Evolutionary conservation across 2,113 vertebrate species (phyloP).

Genomic region (Atherinomorus stipes): DNA sequence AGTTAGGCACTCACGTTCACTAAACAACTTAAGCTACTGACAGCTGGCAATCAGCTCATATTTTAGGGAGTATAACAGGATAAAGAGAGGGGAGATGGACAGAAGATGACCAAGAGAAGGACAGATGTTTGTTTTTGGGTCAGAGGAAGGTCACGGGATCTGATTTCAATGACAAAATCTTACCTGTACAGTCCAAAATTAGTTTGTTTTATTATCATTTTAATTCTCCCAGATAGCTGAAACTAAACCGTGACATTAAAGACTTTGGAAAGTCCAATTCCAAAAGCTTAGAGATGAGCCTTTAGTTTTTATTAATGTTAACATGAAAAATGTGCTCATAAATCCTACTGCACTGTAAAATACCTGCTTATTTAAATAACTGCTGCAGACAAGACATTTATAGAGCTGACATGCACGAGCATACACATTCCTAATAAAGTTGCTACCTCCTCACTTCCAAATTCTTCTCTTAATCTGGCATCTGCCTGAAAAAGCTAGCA

Average conservation of each 20-base stretch:
- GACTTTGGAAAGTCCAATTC: background rate
- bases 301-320: background rate
- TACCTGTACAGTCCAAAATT: background rate
- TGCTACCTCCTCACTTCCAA: background rate
- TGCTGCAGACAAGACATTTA: conserved; percentile 25
- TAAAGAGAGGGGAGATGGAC: conserved; percentile 18
- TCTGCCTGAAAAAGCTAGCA: too few relatives aligned
- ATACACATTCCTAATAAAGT: background rate
- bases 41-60: conserved; percentile 53
- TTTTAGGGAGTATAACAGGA: conserved; percentile 22
- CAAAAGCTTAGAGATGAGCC: too few relatives aligned
- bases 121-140: conserved; percentile 28
- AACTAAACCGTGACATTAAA: background rate
- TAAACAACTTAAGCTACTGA: background rate
- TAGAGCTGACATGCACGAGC: background rate
- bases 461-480: background rate
- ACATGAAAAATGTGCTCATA: background rate
- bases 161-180: background rate
- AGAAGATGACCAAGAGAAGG: background rate
- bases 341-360: background rate
- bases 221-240: too few relatives aligned
- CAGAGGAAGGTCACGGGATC: conserved; percentile 21
- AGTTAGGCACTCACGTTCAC: conserved; percentile 4
- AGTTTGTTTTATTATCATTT: too few relatives aligned
- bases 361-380: conserved; percentile 18